Evolutionary conservation across 2,797 vertebrate species (phyloP), one percentile per base, ranked within the genome.

Genomic region (Sylvilagus floridanus): DNA sequence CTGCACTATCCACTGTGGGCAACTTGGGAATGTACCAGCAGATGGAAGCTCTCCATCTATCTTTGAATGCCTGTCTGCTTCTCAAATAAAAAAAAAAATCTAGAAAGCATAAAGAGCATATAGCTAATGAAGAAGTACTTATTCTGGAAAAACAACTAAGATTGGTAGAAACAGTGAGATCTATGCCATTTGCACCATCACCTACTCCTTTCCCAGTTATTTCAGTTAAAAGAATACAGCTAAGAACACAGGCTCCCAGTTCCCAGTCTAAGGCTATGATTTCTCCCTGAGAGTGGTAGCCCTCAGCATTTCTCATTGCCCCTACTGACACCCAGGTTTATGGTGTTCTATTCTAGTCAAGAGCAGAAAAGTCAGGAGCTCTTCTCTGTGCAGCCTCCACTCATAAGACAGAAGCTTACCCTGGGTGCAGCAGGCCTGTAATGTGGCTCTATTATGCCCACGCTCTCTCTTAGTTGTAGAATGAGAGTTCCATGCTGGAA

Each of bases 341-440:
- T 22, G 19, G 63, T 60, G n/a, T 19, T 92, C 5, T 66, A 17
- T 10, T 28, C 26, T 28, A 79, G 16, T 28, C 22, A 72, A 82
- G 4, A 68, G 8, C 50, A 30, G n/a, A 42, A n/a, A 62, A 35
- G n/a, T 42, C 4, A 26, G 32, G 5, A 68, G 13, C 2, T 78
- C n/a, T 60, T 37, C 37, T 37, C 7, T 21, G 4, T 35, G 5
- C 12, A 22, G 21, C 8, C 57, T n/a, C 17, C n/a, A 24, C 17
- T 65, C 10, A 1, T 13, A 17, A 4, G 14, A 13, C 4, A 73
- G 5, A 16, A 37, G 2, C 7, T 47, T 37, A 28, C 0, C 42
- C n/a, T 10, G 35, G 17, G 21, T 35, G 2, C 3, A 63, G 24
- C 14, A 62, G n/a, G 42, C 28, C 21, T 35, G 26, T 16, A 28